These are phyloP conservation scores for Elegia similella DNA, from an alignment of 2,888 invertebrate species.

Conservation along the genomic window DNA sequence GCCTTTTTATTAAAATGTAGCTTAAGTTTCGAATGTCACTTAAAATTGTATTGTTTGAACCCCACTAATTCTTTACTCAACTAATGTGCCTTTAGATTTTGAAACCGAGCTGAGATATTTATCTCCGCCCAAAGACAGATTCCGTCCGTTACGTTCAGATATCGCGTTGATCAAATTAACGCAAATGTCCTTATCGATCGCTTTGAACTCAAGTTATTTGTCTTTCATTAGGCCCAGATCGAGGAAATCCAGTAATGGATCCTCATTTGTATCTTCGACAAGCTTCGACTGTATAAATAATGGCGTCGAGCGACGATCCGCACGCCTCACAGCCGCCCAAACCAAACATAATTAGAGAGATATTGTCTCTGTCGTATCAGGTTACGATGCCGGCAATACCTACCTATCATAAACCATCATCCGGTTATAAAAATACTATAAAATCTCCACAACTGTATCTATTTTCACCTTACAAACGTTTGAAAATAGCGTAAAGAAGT, in stretches of 20 bases:
- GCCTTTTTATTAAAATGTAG: slow-evolving; percentile 51
- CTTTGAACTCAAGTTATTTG: slow-evolving; percentile 70
- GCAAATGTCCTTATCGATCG: slow-evolving; percentile 61
- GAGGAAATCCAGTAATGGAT: slow-evolving; percentile 72
- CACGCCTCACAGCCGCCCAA: slow-evolving; percentile 48
- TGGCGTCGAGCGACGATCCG: slow-evolving; percentile 52
- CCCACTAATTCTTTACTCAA: slow-evolving; percentile 23
- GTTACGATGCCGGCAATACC: slow-evolving; percentile 23
- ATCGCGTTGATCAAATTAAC: slow-evolving; percentile 57
- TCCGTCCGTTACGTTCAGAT: slow-evolving; percentile 27
- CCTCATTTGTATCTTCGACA: slow-evolving; percentile 71
- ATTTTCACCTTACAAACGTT: not conserved
- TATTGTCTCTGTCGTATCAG: slow-evolving; percentile 42
- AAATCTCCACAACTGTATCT: slow-evolving; percentile 17
- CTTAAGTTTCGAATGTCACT: slow-evolving; percentile 44
- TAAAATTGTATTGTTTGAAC: slow-evolving; percentile 40
- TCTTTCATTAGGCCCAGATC: slow-evolving; percentile 71
- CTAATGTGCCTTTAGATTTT: slow-evolving; percentile 14
- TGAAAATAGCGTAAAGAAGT: not conserved
- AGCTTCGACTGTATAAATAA: slow-evolving; percentile 69
- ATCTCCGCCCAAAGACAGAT: slow-evolving; percentile 22
- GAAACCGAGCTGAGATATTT: slow-evolving; percentile 14
- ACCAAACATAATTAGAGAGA: slow-evolving; percentile 64
- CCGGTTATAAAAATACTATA: slow-evolving; percentile 20
- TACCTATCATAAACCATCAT: slow-evolving; percentile 21